Conservation (phyloP, 2,113 vertebrate genomes). For the Trematomus loennbergii region DNA sequence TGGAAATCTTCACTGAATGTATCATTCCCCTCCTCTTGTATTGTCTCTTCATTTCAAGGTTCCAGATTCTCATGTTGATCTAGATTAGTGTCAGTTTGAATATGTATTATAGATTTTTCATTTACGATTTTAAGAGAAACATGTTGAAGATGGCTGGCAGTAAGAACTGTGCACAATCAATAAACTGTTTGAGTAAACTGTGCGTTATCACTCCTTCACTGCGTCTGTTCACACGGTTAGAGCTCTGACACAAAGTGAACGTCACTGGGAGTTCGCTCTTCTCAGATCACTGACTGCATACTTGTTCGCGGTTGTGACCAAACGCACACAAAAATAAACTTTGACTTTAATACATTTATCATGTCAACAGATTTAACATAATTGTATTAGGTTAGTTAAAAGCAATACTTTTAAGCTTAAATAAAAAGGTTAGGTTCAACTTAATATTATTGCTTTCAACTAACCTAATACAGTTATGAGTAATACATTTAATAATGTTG, state of each 20-base stretch:
- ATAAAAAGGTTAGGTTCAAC: too few relatives aligned
- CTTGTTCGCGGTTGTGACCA: too few relatives aligned
- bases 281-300: too few relatives aligned
- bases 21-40: conserved; percentile 13
- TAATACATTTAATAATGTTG: too few relatives aligned
- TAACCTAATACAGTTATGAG: too few relatives aligned
- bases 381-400: too few relatives aligned
- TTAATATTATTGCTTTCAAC: too few relatives aligned
- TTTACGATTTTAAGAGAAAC: background rate
- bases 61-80: conserved; percentile 39
- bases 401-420: too few relatives aligned
- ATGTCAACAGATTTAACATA: too few relatives aligned
- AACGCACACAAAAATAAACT: too few relatives aligned
- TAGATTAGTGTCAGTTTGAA: conserved; percentile 22
- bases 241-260: background rate
- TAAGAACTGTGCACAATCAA: background rate
- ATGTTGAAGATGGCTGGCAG: background rate
- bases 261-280: too few relatives aligned
- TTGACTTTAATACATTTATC: too few relatives aligned
- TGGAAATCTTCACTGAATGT: background rate
- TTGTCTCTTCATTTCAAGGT: conserved; percentile 32
- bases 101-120: background rate
- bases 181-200: conserved; percentile 29
- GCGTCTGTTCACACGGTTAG: background rate
- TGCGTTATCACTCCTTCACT: background rate